Evolutionary conservation across 2,797 vertebrate species (phyloP), one percentile per base, ranked within the genome.

Genomic region (Ptychobarbus kaznakovi): DNA sequence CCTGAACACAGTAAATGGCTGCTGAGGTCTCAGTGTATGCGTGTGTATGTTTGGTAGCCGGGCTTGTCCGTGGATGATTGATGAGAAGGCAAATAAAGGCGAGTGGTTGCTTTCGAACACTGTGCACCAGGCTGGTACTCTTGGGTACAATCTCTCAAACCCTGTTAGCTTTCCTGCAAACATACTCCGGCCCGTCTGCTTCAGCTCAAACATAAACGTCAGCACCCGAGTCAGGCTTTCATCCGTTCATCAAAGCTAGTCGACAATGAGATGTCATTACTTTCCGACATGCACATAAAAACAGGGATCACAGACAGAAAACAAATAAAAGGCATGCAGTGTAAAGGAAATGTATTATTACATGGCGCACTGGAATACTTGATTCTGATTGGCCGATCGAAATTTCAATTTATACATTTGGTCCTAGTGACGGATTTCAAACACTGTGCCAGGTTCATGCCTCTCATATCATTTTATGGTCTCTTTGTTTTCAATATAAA

Each of bases 61-160:
- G 79, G 63, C 66, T 66, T 76, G 86, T 74, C 66, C 7, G 35
- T 7, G 35, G 74, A 72, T 90, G 89, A 90, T 90, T 88, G 88
- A 91, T 90, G 82, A 72, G 42, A 85, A 79, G 81, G 87, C 89
- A 90, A 90, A 91, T 88, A 90, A 88, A 90, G 77, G 85, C 68
- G 80, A 90, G 73, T 87, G 86, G 86, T 84, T 86, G 81, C 82
- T 89, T 84, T 87, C 49, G 20, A 76, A 68, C 56, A 53, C 40
- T 66, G 70, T 81, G 80, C 58, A 66, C 70, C 38, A 42, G 70
- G 75, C 82, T 22, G 58, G 79, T 87, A 82, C 86, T 75, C 86
- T 82, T 66, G 86, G 73, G 86, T 80, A 74, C 84, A 82, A 90
- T 88, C 72, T 44, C 77, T 89, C 89, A 88, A 73, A 75, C 68